Evolutionary conservation across 1,140 invertebrate genomes (phyloP).

Genomic region (Heliconius hermathena): DNA sequence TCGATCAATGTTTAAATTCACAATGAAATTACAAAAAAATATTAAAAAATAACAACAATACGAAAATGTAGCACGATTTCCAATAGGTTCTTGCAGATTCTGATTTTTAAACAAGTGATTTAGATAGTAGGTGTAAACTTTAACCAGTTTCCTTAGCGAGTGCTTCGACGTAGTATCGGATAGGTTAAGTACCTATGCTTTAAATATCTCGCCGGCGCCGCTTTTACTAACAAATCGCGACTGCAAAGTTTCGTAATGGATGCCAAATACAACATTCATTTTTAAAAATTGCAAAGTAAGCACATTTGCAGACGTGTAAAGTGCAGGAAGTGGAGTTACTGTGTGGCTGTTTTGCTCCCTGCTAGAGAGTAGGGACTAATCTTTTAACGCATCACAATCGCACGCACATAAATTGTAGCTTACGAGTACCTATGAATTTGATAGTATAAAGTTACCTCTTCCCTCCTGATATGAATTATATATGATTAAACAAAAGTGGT

Average conservation of each 20-base stretch:
- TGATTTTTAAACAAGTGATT: slow-evolving; percentile 70
- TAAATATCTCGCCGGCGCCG: slow-evolving; percentile 43
- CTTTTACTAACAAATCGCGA: slow-evolving; percentile 40
- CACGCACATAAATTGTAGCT: slow-evolving; percentile 76
- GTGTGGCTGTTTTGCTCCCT: slow-evolving; percentile 49
- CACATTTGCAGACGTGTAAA: slow-evolving; percentile 28
- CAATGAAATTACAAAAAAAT: neutral
- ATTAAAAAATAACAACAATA: neutral
- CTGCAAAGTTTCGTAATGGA: slow-evolving; percentile 44
- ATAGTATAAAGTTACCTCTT: slow-evolving; percentile 58
- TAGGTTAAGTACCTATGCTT: slow-evolving; percentile 43
- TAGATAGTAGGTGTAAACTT: slow-evolving; percentile 54
- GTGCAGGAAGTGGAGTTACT: slow-evolving; percentile 18
- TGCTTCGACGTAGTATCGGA: slow-evolving; percentile 49
- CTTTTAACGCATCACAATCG: slow-evolving; percentile 74
- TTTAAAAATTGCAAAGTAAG: slow-evolving; percentile 38
- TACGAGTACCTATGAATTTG: slow-evolving; percentile 62
- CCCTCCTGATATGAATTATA: slow-evolving; percentile 61
- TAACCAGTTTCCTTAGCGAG: slow-evolving; percentile 49
- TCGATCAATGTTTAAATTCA: neutral
- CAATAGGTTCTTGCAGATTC: slow-evolving; percentile 53
- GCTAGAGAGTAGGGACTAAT: slow-evolving; percentile 66
- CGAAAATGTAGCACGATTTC: neutral
- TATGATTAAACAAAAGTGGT: slow-evolving; percentile 21
- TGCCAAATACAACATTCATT: slow-evolving; percentile 42